Percentiles rank a stretch among this genome's conserved stretches.
Evolutionary conservation across 2,113 vertebrate species (phyloP).

Genomic region (Podocnemis expansa): DNA sequence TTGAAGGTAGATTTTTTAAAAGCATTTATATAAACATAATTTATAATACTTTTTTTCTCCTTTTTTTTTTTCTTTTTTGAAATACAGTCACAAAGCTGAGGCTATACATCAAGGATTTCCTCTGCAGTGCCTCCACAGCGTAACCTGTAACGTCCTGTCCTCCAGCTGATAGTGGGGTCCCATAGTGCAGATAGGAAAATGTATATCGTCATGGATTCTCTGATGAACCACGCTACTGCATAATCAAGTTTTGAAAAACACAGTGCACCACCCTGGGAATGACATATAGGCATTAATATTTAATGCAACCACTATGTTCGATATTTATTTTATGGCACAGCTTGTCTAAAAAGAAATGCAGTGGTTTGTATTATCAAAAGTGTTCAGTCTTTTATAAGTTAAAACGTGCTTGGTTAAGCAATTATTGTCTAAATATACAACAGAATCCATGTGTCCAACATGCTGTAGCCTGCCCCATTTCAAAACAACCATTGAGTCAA

Average conservation of each 20-base stretch:
- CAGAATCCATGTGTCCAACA: background rate
- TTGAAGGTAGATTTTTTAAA: conserved; percentile 82
- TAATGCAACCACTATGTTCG: background rate
- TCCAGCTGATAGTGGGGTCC: conserved; percentile 99
- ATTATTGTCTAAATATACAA: background rate
- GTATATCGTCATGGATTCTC: conserved; percentile 98
- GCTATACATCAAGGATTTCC: conserved; percentile 95
- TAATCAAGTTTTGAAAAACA: conserved; percentile 98
- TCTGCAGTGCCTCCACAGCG: conserved; percentile 98
- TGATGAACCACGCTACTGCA: conserved; percentile 98
- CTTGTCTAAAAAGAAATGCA: background rate
- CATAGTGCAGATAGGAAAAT: conserved; percentile 98
- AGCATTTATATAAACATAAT: conserved; percentile 84
- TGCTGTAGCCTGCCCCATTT: background rate
- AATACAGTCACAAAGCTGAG: conserved; percentile 72
- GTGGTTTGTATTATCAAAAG: background rate
- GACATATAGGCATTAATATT: conserved; percentile 8
- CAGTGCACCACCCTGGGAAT: conserved; percentile 84
- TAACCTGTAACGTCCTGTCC: conserved; percentile 93
- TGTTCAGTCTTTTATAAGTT: background rate
- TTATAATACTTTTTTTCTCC: conserved; percentile 79
- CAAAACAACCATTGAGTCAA: background rate
- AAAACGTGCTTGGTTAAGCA: background rate
- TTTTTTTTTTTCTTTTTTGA: conserved; percentile 32
- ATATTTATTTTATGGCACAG: background rate